A percentile compares a stretch with the other conserved stretches of the same genome.
Conservation (phyloP, 1,140 invertebrate genomes). For the Aphelenchoides avenae region DNA sequence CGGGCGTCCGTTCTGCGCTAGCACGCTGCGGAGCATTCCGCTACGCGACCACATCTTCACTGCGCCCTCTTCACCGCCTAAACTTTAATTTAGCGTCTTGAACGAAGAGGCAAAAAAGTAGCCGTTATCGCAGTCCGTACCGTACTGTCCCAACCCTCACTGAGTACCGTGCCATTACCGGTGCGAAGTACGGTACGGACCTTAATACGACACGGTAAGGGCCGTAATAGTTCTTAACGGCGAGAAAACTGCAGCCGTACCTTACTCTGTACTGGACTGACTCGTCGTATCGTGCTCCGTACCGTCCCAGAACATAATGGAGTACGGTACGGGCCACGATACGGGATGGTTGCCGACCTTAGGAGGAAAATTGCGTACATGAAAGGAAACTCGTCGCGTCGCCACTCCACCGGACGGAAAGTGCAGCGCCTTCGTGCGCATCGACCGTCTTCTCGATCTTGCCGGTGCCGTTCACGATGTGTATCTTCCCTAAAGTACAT, state of each 20-base stretch:
- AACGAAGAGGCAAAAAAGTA: too few relatives aligned
- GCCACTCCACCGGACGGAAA: conserved; percentile 76
- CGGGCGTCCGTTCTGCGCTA: conserved; percentile 72
- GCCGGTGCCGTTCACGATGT: conserved; percentile 79
- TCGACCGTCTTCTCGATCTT: conserved; percentile 84
- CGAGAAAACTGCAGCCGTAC: too few relatives aligned
- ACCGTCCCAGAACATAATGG: too few relatives aligned
- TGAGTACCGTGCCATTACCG: neutral
- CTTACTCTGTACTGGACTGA: too few relatives aligned
- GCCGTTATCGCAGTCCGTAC: too few relatives aligned
- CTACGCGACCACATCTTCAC: conserved; percentile 94
- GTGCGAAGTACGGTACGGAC: neutral
- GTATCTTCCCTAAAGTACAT: conserved; percentile 70
- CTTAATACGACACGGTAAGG: conserved; percentile 5
- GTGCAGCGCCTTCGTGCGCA: conserved; percentile 82
- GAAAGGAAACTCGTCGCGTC: conserved; percentile 86
- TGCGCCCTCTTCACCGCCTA: conserved; percentile 88
- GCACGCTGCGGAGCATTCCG: conserved; percentile 84
- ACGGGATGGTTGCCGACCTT: conserved; percentile 3
- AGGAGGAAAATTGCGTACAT: conserved; percentile 62
- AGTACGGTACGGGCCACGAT: too few relatives aligned
- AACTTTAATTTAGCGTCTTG: too few relatives aligned
- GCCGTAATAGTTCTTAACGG: too few relatives aligned
- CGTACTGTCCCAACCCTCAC: neutral
- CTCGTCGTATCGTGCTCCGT: too few relatives aligned